Evolutionary conservation across 2,888 invertebrate genomes (phyloP), one percentile per base, ranked within the genome.

Genomic region (Amiota minor): DNA sequence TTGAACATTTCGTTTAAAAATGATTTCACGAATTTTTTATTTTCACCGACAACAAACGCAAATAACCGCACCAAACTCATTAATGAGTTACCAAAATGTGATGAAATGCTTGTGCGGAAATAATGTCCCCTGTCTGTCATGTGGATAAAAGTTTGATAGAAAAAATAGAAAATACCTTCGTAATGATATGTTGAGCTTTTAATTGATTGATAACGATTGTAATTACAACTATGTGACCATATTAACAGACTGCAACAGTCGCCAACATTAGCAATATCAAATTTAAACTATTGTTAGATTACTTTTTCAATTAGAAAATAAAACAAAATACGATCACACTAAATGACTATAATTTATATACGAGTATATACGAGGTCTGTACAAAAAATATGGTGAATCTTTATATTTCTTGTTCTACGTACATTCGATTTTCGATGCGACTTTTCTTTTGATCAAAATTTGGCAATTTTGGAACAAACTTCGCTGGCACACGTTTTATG

Each of bases 1-100:
- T 74, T 83, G 75, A 70, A 70, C 82, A 82, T 82, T 81, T 80
- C 84, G 81, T 75, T 74, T 55, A 45, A 70, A 9, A 45, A 56
- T 18, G 61, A 71, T 16, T 45, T 75, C 53, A n/a, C 16, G 20
- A 56, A 16, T 9, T 18, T 59, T 59, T 16, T 59, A 16, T 59
- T 59, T 59, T 20, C 50, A 20, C 20, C 20, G 20, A 9, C 18
- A 20, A 59, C 16, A 8, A 59, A 18, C 59, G 35, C 6, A 59
- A 59, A 53, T 72, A 71, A 35, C 35, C n/a, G 70, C 18, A 45
- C 49, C 70, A 75, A 69, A 72, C 72, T 75, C 46, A 70, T 70
- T 50, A 67, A 16, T 75, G 71, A 72, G 14, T 16, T 64, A 72
- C 79, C 74, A 76, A 68, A 69, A 72, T 20, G 14, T 46, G 9